These are phyloP conservation scores for Xestia sexstrigata DNA, from an alignment of 2,888 invertebrate species.

Conservation along the genomic window DNA sequence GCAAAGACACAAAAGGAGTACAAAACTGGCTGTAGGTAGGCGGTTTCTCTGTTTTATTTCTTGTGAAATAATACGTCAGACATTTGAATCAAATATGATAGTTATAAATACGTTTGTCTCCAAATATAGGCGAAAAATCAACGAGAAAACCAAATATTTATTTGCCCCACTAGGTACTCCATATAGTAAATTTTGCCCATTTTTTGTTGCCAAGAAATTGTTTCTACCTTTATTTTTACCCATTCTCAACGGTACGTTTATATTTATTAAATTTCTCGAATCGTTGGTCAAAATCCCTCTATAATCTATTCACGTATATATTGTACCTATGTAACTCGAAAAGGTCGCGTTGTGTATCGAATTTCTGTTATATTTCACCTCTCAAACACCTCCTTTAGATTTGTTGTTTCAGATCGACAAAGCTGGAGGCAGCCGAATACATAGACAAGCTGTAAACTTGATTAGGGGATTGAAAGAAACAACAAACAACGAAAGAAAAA, in stretches of 20 bases:
- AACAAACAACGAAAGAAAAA: slow-evolving; percentile 84
- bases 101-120: not conserved
- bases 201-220: slow-evolving; percentile 9
- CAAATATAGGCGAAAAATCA: not conserved
- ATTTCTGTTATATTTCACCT: slow-evolving; percentile 55
- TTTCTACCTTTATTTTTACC: slow-evolving; percentile 22
- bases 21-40: not conserved
- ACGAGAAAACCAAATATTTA: not conserved
- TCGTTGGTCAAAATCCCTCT: slow-evolving; percentile 30
- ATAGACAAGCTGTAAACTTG: slow-evolving; percentile 82
- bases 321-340: slow-evolving; percentile 24
- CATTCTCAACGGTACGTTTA: slow-evolving; percentile 27
- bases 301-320: slow-evolving; percentile 38
- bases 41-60: not conserved
- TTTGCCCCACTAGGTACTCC: not conserved
- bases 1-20: slow-evolving; percentile 27
- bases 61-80: slow-evolving; percentile 7
- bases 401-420: slow-evolving; percentile 68
- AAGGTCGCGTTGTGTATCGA: slow-evolving; percentile 45
- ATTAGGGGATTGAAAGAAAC: slow-evolving; percentile 84
- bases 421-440: slow-evolving; percentile 74
- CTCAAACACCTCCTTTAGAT: slow-evolving; percentile 46
- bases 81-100: not conserved
- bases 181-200: not conserved
- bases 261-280: slow-evolving; percentile 40